Percentiles rank a stretch among this genome's conserved stretches.
Conservation (phyloP, 2,888 invertebrate genomes). For the Lycocerus yunnanus region DNA sequence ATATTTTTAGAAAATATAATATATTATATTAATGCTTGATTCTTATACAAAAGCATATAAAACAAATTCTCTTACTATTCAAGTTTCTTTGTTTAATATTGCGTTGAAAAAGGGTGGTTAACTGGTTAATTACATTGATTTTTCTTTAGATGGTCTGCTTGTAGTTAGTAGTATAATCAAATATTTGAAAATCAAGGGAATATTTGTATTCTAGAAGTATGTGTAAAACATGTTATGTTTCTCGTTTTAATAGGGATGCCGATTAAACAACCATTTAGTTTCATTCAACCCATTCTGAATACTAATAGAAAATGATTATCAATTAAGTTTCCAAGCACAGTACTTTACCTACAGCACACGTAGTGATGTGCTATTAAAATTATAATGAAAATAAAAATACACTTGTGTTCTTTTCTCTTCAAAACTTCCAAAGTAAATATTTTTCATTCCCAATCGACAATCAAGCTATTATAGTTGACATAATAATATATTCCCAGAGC, state of each 20-base stretch:
- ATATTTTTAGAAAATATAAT: too few species aligned
- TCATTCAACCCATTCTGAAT: not conserved
- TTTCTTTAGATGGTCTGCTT: too few species aligned
- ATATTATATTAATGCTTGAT: too few species aligned
- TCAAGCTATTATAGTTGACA: not conserved
- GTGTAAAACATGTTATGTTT: not conserved
- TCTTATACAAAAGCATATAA: not conserved
- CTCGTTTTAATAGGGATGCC: not conserved
- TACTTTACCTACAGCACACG: not conserved
- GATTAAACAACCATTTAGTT: not conserved
- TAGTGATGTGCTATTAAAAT: not conserved
- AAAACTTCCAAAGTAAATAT: not conserved
- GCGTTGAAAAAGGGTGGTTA: not conserved
- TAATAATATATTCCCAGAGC: not conserved
- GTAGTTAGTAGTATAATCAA: not conserved
- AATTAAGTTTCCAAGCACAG: not conserved
- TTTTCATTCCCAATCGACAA: not conserved
- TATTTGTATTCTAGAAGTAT: not conserved
- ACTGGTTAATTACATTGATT: not conserved
- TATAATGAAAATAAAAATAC: not conserved
- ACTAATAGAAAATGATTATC: not conserved
- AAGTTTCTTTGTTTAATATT: not conserved
- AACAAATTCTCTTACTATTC: not conserved
- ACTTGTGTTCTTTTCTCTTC: not conserved
- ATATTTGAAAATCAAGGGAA: not conserved